Evolutionary conservation across 1,140 invertebrate species (phyloP).

Genomic region (Trissolcus basalis): DNA sequence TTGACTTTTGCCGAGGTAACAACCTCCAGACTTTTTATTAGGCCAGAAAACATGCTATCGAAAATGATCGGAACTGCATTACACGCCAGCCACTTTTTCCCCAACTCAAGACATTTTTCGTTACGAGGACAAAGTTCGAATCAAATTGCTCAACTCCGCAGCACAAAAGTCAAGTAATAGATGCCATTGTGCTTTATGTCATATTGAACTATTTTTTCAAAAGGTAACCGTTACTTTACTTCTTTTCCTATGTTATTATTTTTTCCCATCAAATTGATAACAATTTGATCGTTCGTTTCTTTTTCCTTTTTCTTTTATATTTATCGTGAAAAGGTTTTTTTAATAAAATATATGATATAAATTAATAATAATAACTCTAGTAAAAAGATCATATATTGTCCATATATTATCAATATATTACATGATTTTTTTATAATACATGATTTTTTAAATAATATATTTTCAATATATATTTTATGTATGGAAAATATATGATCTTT

Average conservation of each 20-base stretch:
- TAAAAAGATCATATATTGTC: too few species aligned
- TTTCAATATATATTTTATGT: too few species aligned
- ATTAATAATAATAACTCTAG: too few species aligned
- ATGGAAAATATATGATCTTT: too few species aligned
- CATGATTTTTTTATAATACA: too few species aligned
- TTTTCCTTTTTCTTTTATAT: background rate
- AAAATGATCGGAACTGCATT: constrained; percentile 20
- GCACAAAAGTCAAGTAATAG: background rate
- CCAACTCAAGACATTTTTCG: constrained; percentile 1
- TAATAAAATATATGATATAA: too few species aligned
- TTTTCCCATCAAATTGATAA: too few species aligned
- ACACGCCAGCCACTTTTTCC: background rate
- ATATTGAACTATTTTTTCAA: background rate
- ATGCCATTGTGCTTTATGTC: background rate
- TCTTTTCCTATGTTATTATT: too few species aligned
- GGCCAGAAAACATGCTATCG: constrained; percentile 8
- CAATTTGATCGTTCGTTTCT: too few species aligned
- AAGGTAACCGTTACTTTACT: background rate
- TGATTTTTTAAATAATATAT: too few species aligned
- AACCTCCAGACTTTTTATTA: constrained; percentile 8
- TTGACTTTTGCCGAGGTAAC: too few species aligned
- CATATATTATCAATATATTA: too few species aligned
- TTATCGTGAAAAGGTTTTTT: background rate
- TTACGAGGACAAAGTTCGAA: background rate
- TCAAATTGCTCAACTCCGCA: background rate